Conservation (phyloP, 1,140 invertebrate genomes). For the Leptoteleia sp. region DNA sequence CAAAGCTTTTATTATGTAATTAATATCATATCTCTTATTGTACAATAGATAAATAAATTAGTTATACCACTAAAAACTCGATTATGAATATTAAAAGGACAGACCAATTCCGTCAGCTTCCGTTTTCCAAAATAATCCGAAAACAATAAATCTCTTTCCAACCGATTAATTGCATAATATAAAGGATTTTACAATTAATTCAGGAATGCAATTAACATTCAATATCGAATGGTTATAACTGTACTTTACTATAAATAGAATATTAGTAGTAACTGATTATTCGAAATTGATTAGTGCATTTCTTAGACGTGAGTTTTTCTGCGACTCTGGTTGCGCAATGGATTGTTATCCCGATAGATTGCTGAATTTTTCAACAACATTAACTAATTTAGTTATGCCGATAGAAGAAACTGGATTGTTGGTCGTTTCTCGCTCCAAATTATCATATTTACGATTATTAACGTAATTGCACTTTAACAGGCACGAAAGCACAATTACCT, state of each 20-base stretch:
- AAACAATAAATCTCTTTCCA: too few species aligned
- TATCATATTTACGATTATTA: slow-evolving; percentile 8
- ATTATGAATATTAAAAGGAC: too few species aligned
- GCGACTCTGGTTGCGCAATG: slow-evolving; percentile 24
- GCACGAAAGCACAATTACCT: too few species aligned
- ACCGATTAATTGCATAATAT: neutral
- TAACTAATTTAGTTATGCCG: slow-evolving; percentile 14
- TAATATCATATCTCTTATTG: too few species aligned
- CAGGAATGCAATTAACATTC: slow-evolving; percentile 39
- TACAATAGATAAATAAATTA: too few species aligned
- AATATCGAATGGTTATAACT: slow-evolving; percentile 39
- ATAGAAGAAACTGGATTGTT: slow-evolving; percentile 19
- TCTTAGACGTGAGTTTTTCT: slow-evolving; percentile 40
- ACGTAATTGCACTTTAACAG: neutral
- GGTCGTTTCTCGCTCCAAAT: slow-evolving; percentile 3
- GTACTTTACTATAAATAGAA: slow-evolving; percentile 53
- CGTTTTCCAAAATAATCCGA: too few species aligned
- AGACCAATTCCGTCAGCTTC: too few species aligned
- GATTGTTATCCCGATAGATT: slow-evolving; percentile 32
- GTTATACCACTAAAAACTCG: too few species aligned
- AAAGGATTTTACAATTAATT: slow-evolving; percentile 24
- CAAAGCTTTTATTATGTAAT: too few species aligned
- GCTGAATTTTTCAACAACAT: slow-evolving; percentile 25
- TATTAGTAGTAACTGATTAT: slow-evolving; percentile 48
- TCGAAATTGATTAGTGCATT: slow-evolving; percentile 52